phyloP scores from a whole-genome alignment of 2,113 vertebrate species.

The Sclerurus mexicanus region DNA sequence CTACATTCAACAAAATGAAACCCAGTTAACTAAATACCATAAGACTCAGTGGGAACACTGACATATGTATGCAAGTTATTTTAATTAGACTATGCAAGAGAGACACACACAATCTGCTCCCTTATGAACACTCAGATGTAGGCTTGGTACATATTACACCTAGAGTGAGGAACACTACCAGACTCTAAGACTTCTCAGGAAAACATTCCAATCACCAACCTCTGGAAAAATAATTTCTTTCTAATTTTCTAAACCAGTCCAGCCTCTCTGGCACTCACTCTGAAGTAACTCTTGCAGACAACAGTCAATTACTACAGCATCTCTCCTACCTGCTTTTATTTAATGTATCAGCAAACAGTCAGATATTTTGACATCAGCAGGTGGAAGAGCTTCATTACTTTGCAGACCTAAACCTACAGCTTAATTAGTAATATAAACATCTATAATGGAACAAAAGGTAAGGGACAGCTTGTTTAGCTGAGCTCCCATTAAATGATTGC shows the following conservation, averaged over 20 bases:
- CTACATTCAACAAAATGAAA: slow-evolving; percentile 3
- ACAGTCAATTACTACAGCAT: background rate
- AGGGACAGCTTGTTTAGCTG: slow-evolving; percentile 22
- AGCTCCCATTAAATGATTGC: background rate
- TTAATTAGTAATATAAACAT: slow-evolving; percentile 63
- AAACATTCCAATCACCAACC: background rate
- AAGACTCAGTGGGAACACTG: slow-evolving; percentile 41
- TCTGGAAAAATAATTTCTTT: background rate
- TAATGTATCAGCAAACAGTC: slow-evolving; percentile 7
- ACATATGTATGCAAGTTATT: slow-evolving; percentile 39
- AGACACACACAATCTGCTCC: slow-evolving; percentile 42
- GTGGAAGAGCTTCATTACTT: slow-evolving; percentile 41
- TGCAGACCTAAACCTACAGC: slow-evolving; percentile 27
- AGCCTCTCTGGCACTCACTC: background rate
- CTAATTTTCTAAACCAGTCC: background rate
- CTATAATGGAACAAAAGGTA: slow-evolving; percentile 45
- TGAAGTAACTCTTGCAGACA: background rate
- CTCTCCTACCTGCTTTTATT: slow-evolving; percentile 7
- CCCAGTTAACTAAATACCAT: slow-evolving; percentile 28
- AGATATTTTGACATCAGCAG: slow-evolving; percentile 40
- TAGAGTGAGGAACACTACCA: background rate
- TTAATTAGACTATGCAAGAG: slow-evolving; percentile 48
- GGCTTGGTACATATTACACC: background rate
- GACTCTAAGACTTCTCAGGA: background rate
- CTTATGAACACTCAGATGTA: slow-evolving; percentile 13